Base-by-base conservation (phyloP, 2,888 invertebrate species). In the Hyposoter didymator region DNA sequence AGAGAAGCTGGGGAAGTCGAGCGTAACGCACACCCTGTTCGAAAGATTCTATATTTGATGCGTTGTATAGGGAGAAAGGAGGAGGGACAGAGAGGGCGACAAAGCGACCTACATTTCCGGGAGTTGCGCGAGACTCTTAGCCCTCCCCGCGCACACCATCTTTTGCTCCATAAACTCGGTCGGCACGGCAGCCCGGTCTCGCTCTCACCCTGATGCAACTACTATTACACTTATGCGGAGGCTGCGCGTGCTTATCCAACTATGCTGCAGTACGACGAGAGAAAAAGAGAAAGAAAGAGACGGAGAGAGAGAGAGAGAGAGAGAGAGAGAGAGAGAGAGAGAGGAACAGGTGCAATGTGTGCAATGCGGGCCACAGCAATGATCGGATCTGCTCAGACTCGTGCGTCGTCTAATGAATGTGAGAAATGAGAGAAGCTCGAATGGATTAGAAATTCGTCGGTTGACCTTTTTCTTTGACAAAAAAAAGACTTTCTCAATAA, bases 41-140 rank as follows among this genome's bases (percentile, higher is more conserved):
- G 78, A 66, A 78, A 82, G 81, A 87, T 88, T 88, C 88, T 88
- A 89, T 86, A 88, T 89, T 88, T 85, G 89, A 86, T 86, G 84
- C 74, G 75, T 59, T 69, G 79, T 83, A 81, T 73, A 67, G 43
- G 4, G n/a, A 49, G 45, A 19, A 64, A 39, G 69, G 64, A 35
- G 59, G 83, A 66, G 81, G 88, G 86, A 59, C 22, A 28, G 35
- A 19, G 67, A 64, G 67, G 76, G 70, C 85, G 88, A 87, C 88
- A 88, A 88, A 85, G 84, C 88, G 89, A 89, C 89, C 89, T 87
- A 88, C 88, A 89, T 88, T 87, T 89, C 88, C 87, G 84, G 86
- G 87, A 84, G 87, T 84, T 81, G 85, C 83, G 83, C 83, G 76
- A 72, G 67, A 72, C 85, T 83, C 35, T 66, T 52, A 39, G 39